These are phyloP conservation scores for Cinara cedri DNA, from an alignment of 2,888 invertebrate species.

Conservation along the genomic window DNA sequence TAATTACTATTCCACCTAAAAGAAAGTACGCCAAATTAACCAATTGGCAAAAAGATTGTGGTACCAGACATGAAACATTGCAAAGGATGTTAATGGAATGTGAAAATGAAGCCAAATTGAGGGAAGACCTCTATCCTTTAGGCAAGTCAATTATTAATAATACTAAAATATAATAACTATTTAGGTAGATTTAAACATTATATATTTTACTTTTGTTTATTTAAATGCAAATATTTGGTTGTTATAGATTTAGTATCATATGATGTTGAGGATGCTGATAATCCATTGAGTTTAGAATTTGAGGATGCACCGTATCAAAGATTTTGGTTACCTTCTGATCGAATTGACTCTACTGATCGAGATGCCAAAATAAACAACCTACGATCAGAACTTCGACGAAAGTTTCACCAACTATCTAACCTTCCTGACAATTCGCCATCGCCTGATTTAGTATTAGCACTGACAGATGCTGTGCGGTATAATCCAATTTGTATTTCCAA, in stretches of 20 bases:
- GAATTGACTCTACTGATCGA: constrained; percentile 27
- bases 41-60: constrained; percentile 61
- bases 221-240: not conserved
- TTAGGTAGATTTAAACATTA: not conserved
- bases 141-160: no score
- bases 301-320: constrained; percentile 49
- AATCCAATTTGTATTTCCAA: constrained; percentile 29
- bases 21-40: constrained; percentile 58
- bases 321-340: constrained; percentile 43
- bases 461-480: constrained; percentile 34
- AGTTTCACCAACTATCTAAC: constrained; percentile 47
- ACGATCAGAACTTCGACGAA: constrained; percentile 39
- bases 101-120: constrained; percentile 60
- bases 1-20: constrained; percentile 52
- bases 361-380: constrained; percentile 48
- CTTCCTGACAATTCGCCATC: constrained; percentile 53
- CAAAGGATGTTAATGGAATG: constrained; percentile 67
- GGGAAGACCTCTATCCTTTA: constrained; percentile 62
- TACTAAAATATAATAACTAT: no score
- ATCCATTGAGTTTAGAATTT: constrained; percentile 42
- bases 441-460: constrained; percentile 49
- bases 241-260: constrained; percentile 43
- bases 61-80: constrained; percentile 66
- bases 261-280: constrained; percentile 23
- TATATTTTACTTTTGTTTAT: not conserved